Base-by-base conservation (phyloP, 2,888 invertebrate genomes). In the Escarpia spicata region DNA sequence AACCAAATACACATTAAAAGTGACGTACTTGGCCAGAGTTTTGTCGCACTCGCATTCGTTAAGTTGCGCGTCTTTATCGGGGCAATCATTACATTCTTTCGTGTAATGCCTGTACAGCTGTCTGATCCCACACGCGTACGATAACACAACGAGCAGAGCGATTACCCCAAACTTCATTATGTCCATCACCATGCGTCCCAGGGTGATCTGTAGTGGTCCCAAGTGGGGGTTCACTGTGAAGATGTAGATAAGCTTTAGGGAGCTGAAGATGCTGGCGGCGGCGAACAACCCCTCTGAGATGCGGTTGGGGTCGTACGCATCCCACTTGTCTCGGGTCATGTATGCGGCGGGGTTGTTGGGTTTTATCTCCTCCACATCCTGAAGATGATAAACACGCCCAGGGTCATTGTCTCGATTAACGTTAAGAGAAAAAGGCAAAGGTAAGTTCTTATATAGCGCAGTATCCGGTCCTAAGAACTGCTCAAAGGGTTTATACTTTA, bases 251-350 rank as follows among this genome's bases (percentile, higher is more conserved):
- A 99, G 96, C 97, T 99, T 99, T 93, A 99, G 97, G 4, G 98
- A 98, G 96, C 98, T 98, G 97, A 96, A 98, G 97, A 99, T 99
- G 97, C 99, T 99, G 94, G 99, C 99, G 37, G 99, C 99, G 31
- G 99, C 99, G 97, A 99, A 99, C 92, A 99, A 97, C 43, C 96
- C 96, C 94, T 96, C 96, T 0, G 96, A 95, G 58, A 99, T 98
- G 95, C 99, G 97, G 98, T 99, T 99, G 37, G 99, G 99, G 97
- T 99, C 99, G 98, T 99, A 99, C 10, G 99, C 98, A 97, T 99
- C 99, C 99, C 99, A 99, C 95, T 98, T 97, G 96, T 98, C 98
- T 93, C 99, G 97, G 92, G 93, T 91, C 31, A 93, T 93, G 52
- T 93, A 45, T 15, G 93, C 94, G 0, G 89, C 58, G 3, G 90